These are phyloP conservation scores for Grallaria varia DNA, from an alignment of 2,113 vertebrate genomes.

Conservation along the genomic window DNA sequence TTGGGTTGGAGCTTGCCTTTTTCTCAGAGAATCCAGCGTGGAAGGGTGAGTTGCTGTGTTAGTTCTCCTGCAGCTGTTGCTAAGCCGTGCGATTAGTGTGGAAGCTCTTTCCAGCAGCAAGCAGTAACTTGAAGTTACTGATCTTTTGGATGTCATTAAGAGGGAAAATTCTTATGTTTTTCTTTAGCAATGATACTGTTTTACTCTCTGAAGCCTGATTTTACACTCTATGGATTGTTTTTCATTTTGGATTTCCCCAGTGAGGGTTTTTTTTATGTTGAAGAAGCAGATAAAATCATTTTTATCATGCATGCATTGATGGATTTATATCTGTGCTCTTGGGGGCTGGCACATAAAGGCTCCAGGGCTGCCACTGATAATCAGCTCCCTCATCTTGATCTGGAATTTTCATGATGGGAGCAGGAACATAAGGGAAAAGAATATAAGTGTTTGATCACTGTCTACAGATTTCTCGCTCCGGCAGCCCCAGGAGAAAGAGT, in stretches of 20 bases:
- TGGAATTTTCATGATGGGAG: background rate
- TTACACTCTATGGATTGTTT: background rate
- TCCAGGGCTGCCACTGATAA: slow-evolving; percentile 14
- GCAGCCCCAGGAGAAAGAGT: slow-evolving; percentile 16
- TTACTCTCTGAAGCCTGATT: slow-evolving; percentile 39
- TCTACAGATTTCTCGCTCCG: background rate
- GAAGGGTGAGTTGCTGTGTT: background rate
- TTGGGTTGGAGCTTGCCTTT: slow-evolving; percentile 19
- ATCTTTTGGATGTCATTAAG: slow-evolving; percentile 58
- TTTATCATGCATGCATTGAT: slow-evolving; percentile 2
- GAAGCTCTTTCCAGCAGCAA: slow-evolving; percentile 48
- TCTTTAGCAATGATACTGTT: slow-evolving; percentile 38
- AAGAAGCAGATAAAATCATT: slow-evolving; percentile 31
- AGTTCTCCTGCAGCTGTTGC: slow-evolving; percentile 50
- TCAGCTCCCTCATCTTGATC: background rate
- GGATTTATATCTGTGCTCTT: slow-evolving; percentile 19
- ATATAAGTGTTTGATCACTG: background rate
- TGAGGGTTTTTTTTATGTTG: background rate
- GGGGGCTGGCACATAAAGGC: background rate
- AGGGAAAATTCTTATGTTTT: slow-evolving; percentile 24
- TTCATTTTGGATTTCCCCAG: slow-evolving; percentile 20
- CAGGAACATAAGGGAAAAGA: background rate
- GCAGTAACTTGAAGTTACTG: slow-evolving; percentile 58
- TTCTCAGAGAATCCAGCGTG: background rate
- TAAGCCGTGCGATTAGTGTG: slow-evolving; percentile 43